Evolutionary conservation across 1,140 invertebrate species (phyloP), one percentile per base, ranked within the genome.

Genomic region (Lepidurus couesii): DNA sequence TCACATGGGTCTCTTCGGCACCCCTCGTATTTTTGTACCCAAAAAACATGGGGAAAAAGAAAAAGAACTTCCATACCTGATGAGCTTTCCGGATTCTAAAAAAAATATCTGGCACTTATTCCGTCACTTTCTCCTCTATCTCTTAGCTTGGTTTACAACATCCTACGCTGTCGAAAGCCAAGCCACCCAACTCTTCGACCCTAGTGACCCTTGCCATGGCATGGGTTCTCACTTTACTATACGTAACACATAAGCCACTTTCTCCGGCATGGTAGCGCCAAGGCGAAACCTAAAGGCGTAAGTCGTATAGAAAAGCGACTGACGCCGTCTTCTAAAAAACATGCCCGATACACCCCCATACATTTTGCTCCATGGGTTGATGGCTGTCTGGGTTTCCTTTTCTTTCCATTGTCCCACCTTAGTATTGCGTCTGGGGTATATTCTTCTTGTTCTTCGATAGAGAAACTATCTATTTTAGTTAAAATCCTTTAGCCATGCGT

Each of bases 281-380:
- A 65, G 53, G n/a, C 21, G 21, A 65, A 13, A 65, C 21, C 53
- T 7, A 21, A 65, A 16, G 53, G 21, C 53, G 16, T 65, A 13
- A 13, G 21, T n/a, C 16, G 16, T 21, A 7, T n/a, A 13, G 0
- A 13, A 65, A 21, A 13, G n/a, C 53, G 53, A 65, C 53, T 13
- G 13, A 65, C 47, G 47, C 47, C 21, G 47, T 21, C 7, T 65
- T 65, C 21, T 65, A 65, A 24, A 24, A 24, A 24, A 7, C 21
- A 21, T 65, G 21, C 53, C 53, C 53, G 21, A 65, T 65, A 65
- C 53, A 65, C 53, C 53, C 53, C 21, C 53, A 65, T 65, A 65
- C 34, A 34, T n/a, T 65, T 21, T 13, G 16, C 53, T 65, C 21
- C 53, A 16, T 65, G 53, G 53, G 9, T 65, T 65, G 21, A 21